Evolutionary conservation across 1,140 invertebrate species (phyloP).

Genomic region (Bemisia tabaci): DNA sequence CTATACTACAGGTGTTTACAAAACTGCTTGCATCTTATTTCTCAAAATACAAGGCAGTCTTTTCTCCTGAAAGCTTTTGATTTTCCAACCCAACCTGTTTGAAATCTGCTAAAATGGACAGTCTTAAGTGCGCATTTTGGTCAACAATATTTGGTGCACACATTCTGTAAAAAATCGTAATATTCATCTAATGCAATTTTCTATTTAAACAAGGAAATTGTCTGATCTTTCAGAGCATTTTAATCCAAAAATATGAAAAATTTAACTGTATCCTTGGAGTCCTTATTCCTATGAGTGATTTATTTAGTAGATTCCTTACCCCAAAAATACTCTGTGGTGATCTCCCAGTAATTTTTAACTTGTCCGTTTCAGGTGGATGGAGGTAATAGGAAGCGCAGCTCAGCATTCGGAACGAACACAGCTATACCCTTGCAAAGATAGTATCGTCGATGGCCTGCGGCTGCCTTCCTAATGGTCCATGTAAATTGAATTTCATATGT

Average conservation of each 20-base stretch:
- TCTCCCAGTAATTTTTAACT: no score
- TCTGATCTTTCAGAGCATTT: neutral
- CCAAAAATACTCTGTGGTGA: neutral
- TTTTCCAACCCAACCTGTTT: no score
- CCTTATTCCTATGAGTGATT: neutral
- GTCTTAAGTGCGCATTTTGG: no score
- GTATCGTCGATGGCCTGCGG: slow-evolving; percentile 5
- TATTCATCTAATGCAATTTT: neutral
- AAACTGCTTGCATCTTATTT: no score
- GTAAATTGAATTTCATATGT: neutral
- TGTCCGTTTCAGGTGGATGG: slow-evolving; percentile 54
- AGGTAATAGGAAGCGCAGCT: slow-evolving; percentile 57
- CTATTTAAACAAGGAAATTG: neutral
- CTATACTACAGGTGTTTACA: no score
- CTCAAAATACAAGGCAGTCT: no score
- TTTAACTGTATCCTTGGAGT: no score
- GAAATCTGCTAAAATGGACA: no score
- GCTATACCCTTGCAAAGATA: slow-evolving; percentile 24
- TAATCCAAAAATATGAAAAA: neutral
- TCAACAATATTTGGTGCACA: no score
- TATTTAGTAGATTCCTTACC: neutral
- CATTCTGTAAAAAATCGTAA: no score
- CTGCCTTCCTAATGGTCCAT: neutral
- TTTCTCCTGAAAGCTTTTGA: no score
- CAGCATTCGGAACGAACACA: slow-evolving; percentile 31